These are phyloP conservation scores for Apotomis capreana DNA, from an alignment of 2,888 invertebrate genomes.

Conservation along the genomic window DNA sequence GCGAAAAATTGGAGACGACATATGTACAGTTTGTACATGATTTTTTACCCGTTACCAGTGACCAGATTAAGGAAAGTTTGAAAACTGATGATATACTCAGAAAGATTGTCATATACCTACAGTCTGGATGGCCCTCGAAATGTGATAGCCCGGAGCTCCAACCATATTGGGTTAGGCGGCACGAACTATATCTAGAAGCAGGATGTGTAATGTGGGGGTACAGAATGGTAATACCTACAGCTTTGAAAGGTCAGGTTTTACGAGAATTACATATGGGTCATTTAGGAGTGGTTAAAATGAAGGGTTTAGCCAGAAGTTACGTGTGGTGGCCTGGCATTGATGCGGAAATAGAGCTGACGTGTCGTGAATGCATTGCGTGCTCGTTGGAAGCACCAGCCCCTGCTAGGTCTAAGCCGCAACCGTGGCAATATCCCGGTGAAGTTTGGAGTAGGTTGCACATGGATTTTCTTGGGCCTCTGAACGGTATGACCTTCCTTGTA, in stretches of 20 bases:
- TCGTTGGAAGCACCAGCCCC: too few species aligned
- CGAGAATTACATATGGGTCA: neutral
- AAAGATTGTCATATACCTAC: neutral
- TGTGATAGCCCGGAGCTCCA: neutral
- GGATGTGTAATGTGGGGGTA: slow-evolving; percentile 4
- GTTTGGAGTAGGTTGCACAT: too few species aligned
- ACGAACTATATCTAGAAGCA: neutral
- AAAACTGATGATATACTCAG: neutral
- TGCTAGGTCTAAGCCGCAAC: too few species aligned
- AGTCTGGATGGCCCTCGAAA: neutral
- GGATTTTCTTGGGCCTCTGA: too few species aligned
- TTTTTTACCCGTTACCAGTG: neutral
- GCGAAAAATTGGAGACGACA: neutral
- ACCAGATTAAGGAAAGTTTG: neutral
- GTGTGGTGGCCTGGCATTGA: neutral
- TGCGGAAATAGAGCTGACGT: too few species aligned
- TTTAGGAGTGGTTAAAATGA: neutral
- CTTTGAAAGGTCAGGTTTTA: neutral
- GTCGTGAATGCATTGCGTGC: too few species aligned
- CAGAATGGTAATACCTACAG: neutral
- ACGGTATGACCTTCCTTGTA: too few species aligned
- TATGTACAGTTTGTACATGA: slow-evolving; percentile 3
- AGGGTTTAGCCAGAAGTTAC: neutral
- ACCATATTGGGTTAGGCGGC: neutral
- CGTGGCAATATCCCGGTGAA: too few species aligned